Base-by-base conservation (phyloP, 2,888 invertebrate genomes). In the Agrotis clavis region DNA sequence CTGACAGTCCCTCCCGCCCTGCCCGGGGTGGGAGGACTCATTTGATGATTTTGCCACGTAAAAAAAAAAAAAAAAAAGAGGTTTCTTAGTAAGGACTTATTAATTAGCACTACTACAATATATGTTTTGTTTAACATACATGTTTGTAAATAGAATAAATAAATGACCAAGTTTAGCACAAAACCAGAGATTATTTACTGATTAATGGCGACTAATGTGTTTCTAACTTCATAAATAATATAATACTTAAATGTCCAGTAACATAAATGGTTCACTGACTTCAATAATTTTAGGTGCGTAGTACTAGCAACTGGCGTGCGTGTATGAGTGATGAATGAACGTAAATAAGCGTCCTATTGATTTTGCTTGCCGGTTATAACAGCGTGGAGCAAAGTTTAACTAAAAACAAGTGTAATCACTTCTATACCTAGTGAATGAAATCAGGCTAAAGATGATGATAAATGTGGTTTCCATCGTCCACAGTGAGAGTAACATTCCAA, bases 401-500 rank as follows among this genome's bases (percentile, higher is more conserved):
- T 30, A 30, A 5, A 4, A 30, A 30, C 4, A 30, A 30, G 5
- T 5, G 5, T 4, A 30, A 6, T 35, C 7, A 35, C 35, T 7
- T 6, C 6, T 35, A 30, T 5, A 7, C 7, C 35, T 50, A 25
- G 6, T 25, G 16, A 25, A 63, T 41, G 14, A 64, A 35, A 25
- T 45, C 14, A 1, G 35, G 0, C 9, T 7, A 11, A 6, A 25
- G 6, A n/a, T n/a, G 19, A 66, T 13, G 4, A 21, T n/a, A 25
- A 18, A 35, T 41, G 41, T 11, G 41, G 9, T 41, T 41, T 65
- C 47, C 48, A n/a, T 72, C 2, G 16, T 66, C 41, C 16, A 48
- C 90, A 96, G 95, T 96, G 91, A 92, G 96, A 74, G 96, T 96
- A 85, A 96, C 95, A 69, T 96, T 95, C 94, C 92, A 92, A 87